These are phyloP conservation scores for Monopterus albus DNA, from an alignment of 2,113 vertebrate genomes.

Conservation along the genomic window DNA sequence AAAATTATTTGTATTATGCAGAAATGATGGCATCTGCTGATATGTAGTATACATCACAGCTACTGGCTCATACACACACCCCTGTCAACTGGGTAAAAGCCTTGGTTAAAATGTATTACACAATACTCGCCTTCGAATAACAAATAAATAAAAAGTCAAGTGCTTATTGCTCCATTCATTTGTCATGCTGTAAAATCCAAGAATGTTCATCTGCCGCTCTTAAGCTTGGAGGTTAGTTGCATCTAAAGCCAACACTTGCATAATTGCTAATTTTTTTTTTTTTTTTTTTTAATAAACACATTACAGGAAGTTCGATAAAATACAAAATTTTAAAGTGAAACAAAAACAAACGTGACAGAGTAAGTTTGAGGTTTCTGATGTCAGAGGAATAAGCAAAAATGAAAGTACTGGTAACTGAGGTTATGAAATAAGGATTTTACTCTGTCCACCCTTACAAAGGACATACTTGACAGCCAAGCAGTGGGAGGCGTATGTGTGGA, in stretches of 20 bases:
- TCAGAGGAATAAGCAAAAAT: background rate
- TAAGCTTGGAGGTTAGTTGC: background rate
- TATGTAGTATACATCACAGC: too few species aligned
- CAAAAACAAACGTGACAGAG: background rate
- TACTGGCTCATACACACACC: background rate
- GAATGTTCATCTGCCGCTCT: too few species aligned
- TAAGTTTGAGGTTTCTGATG: background rate
- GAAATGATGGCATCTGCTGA: constrained; percentile 17
- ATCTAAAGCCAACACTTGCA: background rate
- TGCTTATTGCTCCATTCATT: too few species aligned
- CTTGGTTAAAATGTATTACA: constrained; percentile 12
- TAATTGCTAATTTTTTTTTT: too few species aligned
- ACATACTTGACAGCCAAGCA: background rate
- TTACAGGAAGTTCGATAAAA: too few species aligned
- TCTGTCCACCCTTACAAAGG: background rate
- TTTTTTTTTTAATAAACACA: too few species aligned
- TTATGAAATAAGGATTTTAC: background rate
- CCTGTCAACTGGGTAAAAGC: background rate
- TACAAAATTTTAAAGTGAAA: background rate
- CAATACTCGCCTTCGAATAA: too few species aligned
- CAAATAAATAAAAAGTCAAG: too few species aligned
- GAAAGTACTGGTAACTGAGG: background rate
- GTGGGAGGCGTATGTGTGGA: background rate
- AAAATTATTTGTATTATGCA: background rate
- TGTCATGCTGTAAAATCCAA: too few species aligned